phyloP scores from a whole-genome alignment of 1,140 invertebrate species.

The Dreissena polymorpha region DNA sequence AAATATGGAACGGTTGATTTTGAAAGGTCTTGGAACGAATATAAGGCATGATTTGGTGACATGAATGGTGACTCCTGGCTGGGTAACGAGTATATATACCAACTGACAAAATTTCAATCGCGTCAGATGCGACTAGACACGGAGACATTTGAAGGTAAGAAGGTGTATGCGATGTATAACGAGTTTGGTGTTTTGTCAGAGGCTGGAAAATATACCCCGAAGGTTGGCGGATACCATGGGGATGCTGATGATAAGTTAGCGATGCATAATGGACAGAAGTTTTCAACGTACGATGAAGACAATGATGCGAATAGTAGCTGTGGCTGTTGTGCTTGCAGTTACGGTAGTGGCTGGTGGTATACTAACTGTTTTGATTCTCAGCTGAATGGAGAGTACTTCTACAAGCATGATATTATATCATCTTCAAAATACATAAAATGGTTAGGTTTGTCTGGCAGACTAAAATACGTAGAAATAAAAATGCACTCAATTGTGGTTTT shows the following conservation, averaged over 20 bases:
- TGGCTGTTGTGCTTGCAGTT: not conserved
- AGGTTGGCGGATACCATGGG: not conserved
- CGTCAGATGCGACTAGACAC: conserved; percentile 6
- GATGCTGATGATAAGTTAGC: not conserved
- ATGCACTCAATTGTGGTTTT: not conserved
- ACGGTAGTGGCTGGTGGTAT: conserved; percentile 27
- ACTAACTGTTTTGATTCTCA: not conserved
- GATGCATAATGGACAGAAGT: not conserved
- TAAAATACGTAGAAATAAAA: conserved; percentile 15
- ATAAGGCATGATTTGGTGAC: too few species aligned
- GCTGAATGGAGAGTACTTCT: conserved; percentile 3
- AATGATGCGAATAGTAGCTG: not conserved
- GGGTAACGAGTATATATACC: too few species aligned
- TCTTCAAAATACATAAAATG: not conserved
- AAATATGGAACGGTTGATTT: too few species aligned
- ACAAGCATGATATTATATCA: not conserved
- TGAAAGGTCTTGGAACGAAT: too few species aligned
- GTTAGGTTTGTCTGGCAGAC: not conserved
- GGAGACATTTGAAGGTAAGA: not conserved
- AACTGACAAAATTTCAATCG: not conserved
- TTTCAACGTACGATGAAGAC: conserved; percentile 16
- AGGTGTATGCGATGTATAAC: conserved; percentile 4
- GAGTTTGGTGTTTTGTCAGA: not conserved
- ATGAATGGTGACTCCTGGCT: too few species aligned
- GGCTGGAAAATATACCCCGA: not conserved